These are phyloP conservation scores for Drosophila murphyi DNA, from an alignment of 1,140 invertebrate species.

Conservation along the genomic window DNA sequence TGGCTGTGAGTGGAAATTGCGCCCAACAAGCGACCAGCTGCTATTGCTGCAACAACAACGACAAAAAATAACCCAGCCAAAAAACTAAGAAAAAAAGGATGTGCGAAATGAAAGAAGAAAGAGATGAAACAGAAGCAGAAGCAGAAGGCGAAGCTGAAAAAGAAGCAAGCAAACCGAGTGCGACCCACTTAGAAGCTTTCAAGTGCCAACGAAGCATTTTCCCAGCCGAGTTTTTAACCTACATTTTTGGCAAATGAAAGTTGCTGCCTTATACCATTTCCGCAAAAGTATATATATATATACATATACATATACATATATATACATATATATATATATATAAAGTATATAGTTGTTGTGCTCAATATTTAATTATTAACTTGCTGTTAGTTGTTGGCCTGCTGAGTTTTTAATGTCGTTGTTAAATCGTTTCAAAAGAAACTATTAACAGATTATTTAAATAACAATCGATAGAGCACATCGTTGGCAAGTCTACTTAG, in stretches of 20 bases:
- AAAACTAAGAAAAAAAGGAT: background rate
- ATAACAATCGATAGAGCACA: too few species aligned
- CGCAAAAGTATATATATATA: background rate
- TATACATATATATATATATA: conserved; percentile 7
- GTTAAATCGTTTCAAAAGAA: too few species aligned
- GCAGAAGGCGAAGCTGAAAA: background rate
- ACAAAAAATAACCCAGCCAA: background rate
- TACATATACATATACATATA: too few species aligned
- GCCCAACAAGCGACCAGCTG: conserved; percentile 8
- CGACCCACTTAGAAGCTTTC: conserved; percentile 48
- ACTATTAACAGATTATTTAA: too few species aligned
- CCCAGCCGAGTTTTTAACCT: conserved; percentile 61
- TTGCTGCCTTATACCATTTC: conserved; percentile 9
- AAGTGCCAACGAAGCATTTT: conserved; percentile 48
- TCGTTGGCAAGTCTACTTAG: too few species aligned
- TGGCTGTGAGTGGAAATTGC: conserved; percentile 33
- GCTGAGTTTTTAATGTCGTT: conserved; percentile 8
- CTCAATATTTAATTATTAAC: conserved; percentile 44
- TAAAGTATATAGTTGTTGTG: conserved; percentile 5
- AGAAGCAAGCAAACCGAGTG: conserved; percentile 9
- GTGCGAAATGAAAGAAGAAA: too few species aligned
- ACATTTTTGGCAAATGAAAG: conserved; percentile 74
- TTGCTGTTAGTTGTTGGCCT: conserved; percentile 41
- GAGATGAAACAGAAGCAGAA: background rate
- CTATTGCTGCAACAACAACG: background rate